Conservation (phyloP, 2,113 vertebrate species). For the Seriola dumerili region DNA sequence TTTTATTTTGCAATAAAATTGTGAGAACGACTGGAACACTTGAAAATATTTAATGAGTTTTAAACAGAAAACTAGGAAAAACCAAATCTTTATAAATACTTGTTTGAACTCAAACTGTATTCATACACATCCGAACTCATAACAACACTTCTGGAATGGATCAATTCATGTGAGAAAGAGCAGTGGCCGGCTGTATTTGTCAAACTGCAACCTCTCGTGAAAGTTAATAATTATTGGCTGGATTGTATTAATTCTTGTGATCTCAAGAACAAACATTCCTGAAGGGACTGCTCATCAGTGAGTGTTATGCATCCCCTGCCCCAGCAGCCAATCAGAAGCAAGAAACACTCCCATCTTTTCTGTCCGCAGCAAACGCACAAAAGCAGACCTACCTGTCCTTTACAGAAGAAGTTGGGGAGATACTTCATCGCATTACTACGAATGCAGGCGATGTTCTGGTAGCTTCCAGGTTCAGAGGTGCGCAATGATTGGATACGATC, state of each 20-base stretch:
- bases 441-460: conserved; percentile 94
- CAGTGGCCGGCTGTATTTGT: background rate
- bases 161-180: background rate
- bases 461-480: conserved; percentile 83
- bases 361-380: background rate
- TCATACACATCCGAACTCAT: background rate
- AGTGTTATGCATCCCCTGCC: background rate
- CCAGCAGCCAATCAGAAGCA: background rate
- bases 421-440: conserved; percentile 97
- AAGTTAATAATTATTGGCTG: background rate
- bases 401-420: conserved; percentile 93
- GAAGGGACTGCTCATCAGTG: background rate
- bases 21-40: background rate
- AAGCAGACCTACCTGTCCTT: conserved; percentile 87
- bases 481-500: conserved; percentile 91
- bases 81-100: too few species aligned
- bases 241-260: background rate
- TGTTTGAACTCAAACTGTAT: background rate
- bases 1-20: background rate
- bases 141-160: background rate
- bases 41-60: background rate
- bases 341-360: background rate
- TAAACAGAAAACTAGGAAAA: too few species aligned
- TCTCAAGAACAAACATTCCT: background rate
- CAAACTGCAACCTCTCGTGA: background rate